Evolutionary conservation across 2,113 vertebrate genomes (phyloP).

Genomic region (Henicopernis longicauda): DNA sequence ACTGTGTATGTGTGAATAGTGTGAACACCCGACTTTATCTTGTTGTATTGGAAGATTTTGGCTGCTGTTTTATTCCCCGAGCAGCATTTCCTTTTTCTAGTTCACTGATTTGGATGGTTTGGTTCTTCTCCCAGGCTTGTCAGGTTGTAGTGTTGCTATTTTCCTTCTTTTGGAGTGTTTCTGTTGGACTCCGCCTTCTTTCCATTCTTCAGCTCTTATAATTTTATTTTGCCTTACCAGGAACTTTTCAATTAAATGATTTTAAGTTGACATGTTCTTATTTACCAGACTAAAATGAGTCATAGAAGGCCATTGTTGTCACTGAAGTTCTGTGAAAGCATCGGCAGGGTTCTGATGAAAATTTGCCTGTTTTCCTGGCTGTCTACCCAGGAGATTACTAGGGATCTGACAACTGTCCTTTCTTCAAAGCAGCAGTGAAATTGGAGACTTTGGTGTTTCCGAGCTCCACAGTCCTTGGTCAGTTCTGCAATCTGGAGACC

Average conservation of each 20-base stretch:
- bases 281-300: background rate
- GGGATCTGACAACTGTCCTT: background rate
- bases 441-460: background rate
- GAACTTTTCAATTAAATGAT: background rate
- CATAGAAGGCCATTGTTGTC: background rate
- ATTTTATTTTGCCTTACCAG: background rate
- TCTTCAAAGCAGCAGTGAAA: background rate
- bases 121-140: background rate
- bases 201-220: background rate
- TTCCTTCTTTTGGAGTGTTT: background rate
- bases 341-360: background rate
- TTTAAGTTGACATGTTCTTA: background rate
- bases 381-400: background rate
- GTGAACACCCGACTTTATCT: background rate
- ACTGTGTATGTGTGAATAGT: background rate
- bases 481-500: background rate
- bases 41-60: background rate
- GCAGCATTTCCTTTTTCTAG: background rate
- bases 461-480: background rate
- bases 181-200: background rate
- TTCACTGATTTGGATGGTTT: background rate
- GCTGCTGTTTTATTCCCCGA: background rate
- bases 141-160: background rate
- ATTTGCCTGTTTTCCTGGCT: background rate
- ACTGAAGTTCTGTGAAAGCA: background rate